Evolutionary conservation across 2,113 vertebrate genomes (phyloP).

Genomic region (Sterna hirundo): DNA sequence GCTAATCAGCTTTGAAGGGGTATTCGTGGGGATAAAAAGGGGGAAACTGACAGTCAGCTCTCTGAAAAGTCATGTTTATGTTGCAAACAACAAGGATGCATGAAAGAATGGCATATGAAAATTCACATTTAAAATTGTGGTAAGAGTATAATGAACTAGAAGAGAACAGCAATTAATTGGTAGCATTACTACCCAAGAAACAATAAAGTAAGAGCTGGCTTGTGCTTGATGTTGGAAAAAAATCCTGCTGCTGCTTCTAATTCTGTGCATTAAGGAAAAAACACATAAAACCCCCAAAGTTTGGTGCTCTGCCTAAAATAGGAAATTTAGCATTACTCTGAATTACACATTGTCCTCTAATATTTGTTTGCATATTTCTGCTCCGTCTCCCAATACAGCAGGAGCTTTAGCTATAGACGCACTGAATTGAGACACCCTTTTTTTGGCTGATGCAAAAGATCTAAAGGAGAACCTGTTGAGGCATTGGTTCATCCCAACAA

Average conservation of each 20-base stretch:
- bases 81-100: background rate
- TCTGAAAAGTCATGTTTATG: background rate
- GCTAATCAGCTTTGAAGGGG: background rate
- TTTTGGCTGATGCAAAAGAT: background rate
- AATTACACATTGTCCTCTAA: rapidly evolving
- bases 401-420: background rate
- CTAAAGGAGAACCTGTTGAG: background rate
- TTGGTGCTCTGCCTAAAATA: background rate
- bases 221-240: background rate
- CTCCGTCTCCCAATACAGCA: background rate
- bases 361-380: background rate
- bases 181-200: background rate
- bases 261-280: background rate
- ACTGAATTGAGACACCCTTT: background rate
- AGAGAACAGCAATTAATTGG: background rate
- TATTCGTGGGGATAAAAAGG: background rate
- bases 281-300: background rate
- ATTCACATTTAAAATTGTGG: background rate
- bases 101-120: background rate
- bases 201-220: background rate
- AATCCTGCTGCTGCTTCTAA: background rate
- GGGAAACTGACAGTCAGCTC: background rate
- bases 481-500: background rate
- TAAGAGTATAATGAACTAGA: background rate
- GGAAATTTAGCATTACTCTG: background rate